Evolutionary conservation across 2,113 vertebrate species (phyloP).

Genomic region (Lanius ludovicianus): DNA sequence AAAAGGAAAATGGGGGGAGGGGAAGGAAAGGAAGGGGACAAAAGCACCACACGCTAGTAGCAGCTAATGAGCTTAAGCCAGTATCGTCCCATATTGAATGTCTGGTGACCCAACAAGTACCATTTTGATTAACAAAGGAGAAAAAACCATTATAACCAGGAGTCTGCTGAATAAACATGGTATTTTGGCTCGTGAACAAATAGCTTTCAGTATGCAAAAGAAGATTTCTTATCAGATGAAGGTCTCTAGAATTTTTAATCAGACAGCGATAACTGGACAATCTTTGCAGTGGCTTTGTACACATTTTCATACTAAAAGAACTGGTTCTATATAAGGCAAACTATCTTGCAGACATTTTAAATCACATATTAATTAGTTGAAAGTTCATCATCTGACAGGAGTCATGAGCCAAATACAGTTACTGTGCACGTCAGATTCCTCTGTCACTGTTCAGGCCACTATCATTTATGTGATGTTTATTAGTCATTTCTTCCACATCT

Average conservation of each 20-base stretch:
- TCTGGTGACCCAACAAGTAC: constrained; percentile 20
- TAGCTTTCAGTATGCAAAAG: not conserved
- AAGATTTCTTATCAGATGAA: not conserved
- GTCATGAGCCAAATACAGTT: not conserved
- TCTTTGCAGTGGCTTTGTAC: not conserved
- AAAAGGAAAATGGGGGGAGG: not conserved
- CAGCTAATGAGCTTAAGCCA: constrained; percentile 29
- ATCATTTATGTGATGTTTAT: constrained; percentile 24
- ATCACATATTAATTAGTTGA: not conserved
- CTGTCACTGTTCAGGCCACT: not conserved
- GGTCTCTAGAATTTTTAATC: not conserved
- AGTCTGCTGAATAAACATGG: not conserved
- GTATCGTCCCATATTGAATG: not conserved
- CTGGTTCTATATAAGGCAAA: not conserved
- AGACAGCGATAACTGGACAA: not conserved
- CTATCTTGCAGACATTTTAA: not conserved
- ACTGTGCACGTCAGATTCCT: not conserved
- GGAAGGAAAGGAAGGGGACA: not conserved
- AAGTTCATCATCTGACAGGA: constrained; percentile 13
- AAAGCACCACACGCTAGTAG: not conserved
- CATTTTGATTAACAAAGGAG: not conserved
- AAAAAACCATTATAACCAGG: not conserved
- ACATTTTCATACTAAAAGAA: not conserved
- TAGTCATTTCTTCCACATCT: constrained; percentile 48
- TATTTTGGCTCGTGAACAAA: constrained; percentile 3